A percentile compares a stretch with the other conserved stretches of the same genome.
Conservation (phyloP, 2,113 vertebrate genomes). For the Petrocephalus zakoni region DNA sequence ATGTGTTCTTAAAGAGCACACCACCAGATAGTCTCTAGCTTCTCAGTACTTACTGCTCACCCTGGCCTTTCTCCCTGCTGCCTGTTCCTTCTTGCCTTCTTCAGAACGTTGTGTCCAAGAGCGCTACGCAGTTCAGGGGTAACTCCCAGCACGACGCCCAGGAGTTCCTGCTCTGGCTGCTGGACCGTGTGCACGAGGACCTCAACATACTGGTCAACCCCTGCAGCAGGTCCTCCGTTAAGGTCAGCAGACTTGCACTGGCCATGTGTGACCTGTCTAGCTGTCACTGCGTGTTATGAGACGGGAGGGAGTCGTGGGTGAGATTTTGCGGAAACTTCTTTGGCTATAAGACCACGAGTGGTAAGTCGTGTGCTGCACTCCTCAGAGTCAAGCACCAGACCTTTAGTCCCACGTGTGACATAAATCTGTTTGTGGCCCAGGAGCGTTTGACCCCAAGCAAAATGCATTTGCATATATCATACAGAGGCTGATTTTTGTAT, state of each 20-base stretch:
- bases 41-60: neutral
- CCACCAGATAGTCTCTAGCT: neutral
- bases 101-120: slow-evolving; percentile 88
- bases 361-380: neutral
- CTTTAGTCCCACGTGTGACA: neutral
- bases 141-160: slow-evolving; percentile 95
- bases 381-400: neutral
- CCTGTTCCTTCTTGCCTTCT: slow-evolving; percentile 23
- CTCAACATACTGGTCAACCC: slow-evolving; percentile 75
- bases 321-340: neutral
- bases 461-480: neutral
- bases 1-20: neutral
- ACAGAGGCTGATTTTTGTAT: neutral
- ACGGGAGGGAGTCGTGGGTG: neutral
- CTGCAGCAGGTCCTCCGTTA: slow-evolving; percentile 65
- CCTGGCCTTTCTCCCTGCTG: neutral
- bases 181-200: slow-evolving; percentile 94
- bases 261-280: neutral
- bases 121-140: slow-evolving; percentile 87
- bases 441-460: neutral
- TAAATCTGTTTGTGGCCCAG: slow-evolving; percentile 15
- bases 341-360: neutral
- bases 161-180: slow-evolving; percentile 95
- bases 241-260: slow-evolving; percentile 57
- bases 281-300: neutral